phyloP scores from a whole-genome alignment of 2,888 invertebrate species.

The Neoascia interrupta region DNA sequence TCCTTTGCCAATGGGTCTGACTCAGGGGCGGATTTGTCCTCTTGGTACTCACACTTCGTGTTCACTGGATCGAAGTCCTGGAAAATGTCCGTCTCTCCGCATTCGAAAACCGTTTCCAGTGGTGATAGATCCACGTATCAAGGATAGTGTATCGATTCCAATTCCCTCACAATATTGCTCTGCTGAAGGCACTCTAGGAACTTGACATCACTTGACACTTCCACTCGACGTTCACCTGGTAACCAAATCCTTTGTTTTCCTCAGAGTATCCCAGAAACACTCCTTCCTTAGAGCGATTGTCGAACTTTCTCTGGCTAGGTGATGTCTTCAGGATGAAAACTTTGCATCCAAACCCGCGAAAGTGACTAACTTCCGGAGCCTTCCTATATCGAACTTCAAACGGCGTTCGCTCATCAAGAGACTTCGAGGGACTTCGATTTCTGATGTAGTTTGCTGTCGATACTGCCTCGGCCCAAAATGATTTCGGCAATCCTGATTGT shows the following conservation, averaged over 20 bases:
- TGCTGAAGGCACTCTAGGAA: neutral
- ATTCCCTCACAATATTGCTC: no score
- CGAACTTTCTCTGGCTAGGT: neutral
- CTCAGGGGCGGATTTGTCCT: neutral
- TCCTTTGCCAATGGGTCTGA: neutral
- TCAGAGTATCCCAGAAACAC: neutral
- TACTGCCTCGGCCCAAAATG: constrained; percentile 13
- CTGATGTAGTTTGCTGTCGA: constrained; percentile 7
- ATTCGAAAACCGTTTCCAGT: no score
- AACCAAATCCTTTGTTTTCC: neutral
- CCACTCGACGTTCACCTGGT: neutral
- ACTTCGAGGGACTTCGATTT: constrained; percentile 18
- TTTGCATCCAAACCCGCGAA: neutral
- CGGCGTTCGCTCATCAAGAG: neutral
- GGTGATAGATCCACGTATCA: no score
- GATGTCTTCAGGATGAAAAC: neutral
- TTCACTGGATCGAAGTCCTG: neutral
- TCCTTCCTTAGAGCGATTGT: neutral
- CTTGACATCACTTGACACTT: neutral
- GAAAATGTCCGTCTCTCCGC: no score
- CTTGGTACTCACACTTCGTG: neutral
- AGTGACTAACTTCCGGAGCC: neutral
- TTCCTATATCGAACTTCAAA: constrained; percentile 1
- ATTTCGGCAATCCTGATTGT: constrained; percentile 1
- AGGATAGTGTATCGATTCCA: no score